Evolutionary conservation across 2,113 vertebrate genomes (phyloP), one percentile per base, ranked within the genome.

Genomic region (Pteruthius melanotis): DNA sequence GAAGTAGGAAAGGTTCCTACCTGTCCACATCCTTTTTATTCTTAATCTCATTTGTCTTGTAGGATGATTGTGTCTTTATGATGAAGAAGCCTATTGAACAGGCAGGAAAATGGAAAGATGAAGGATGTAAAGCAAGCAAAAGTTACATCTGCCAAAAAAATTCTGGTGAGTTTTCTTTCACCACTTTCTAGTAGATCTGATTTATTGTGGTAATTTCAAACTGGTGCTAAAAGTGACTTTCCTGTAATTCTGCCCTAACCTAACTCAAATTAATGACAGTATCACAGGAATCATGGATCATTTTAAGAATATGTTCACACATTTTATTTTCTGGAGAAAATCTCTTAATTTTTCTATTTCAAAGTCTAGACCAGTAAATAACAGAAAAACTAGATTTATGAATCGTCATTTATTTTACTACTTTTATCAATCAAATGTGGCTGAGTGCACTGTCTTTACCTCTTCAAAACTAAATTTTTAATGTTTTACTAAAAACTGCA

Each of bases 71-170:
- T 87, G 98, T 98, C 47, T 75, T 97, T 39, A 97, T 99, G 96
- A 85, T 95, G 16, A 98, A 97, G 40, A 83, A 57, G 4, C 37
- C 81, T 65, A 4, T 63, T 37, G 97, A 89, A 87, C 39, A 93
- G 27, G 96, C 93, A 53, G 98, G 99, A 42, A 50, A 94, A 45
- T 99, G 99, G 99, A 98, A 98, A 87, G 98, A 99, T 65, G 97
- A 97, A 30, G 92, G 97, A 21, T 99, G 99, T 93, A 97, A 95
- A 94, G 30, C 76, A 7, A 91, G 69, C 19, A 96, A 88, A 97
- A 97, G 98, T 50, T 99, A 98, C 79, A 97, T 99, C 94, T 99
- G 99, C 83, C 98, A 99, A 96, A 98, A 97, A 97, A 98, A 96
- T 23, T 83, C 97, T 65, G 98, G 99, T 99, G 89, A 97, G 96